phyloP scores from a whole-genome alignment of 2,113 vertebrate genomes.

The Pachyramphus minor region DNA sequence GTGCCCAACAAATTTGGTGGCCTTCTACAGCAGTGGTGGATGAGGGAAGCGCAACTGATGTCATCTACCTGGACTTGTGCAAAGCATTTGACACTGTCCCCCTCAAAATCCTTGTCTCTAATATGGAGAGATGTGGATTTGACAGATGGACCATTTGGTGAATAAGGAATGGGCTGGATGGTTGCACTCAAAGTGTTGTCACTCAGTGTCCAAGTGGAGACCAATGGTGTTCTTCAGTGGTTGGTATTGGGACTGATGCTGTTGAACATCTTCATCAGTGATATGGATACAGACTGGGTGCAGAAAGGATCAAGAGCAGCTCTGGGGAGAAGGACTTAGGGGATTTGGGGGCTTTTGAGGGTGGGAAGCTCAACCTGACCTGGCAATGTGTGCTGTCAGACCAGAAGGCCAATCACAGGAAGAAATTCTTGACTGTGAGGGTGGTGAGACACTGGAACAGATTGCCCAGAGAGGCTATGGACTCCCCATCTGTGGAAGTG shows the following conservation, averaged over 20 bases:
- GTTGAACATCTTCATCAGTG: not conserved
- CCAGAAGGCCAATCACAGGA: not conserved
- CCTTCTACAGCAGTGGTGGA: not conserved
- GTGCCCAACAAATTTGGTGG: not conserved
- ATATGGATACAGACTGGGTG: not conserved
- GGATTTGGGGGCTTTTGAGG: not conserved
- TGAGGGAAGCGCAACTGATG: not conserved
- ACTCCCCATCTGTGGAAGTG: not conserved
- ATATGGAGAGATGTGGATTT: not conserved
- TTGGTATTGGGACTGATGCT: not conserved
- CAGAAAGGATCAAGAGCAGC: not conserved
- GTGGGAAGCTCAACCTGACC: not conserved
- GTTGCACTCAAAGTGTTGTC: not conserved
- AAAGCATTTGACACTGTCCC: not conserved
- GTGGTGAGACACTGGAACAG: not conserved
- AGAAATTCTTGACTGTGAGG: not conserved
- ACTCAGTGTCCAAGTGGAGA: not conserved
- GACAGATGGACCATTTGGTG: not conserved
- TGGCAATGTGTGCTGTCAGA: not conserved
- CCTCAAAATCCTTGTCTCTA: not conserved
- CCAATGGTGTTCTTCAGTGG: not conserved
- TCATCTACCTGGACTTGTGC: not conserved
- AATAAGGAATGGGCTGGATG: not conserved
- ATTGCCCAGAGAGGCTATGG: not conserved
- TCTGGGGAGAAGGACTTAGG: not conserved